phyloP scores from a whole-genome alignment of 2,888 invertebrate genomes.

The Notodonta dromedarius region DNA sequence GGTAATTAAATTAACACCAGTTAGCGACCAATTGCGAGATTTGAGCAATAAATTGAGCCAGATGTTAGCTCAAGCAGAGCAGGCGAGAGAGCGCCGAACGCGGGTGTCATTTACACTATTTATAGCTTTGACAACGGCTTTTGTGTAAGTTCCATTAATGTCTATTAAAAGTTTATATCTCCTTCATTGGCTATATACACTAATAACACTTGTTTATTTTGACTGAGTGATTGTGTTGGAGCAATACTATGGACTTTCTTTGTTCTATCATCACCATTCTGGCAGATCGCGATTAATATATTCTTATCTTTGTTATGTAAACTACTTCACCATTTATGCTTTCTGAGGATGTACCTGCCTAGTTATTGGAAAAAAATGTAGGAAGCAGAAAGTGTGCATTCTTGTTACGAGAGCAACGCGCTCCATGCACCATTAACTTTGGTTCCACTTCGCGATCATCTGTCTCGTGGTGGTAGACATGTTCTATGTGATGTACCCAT shows the following conservation, averaged over 20 bases:
- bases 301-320: conserved; percentile 2
- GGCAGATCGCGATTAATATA: conserved; percentile 5
- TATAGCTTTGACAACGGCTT: conserved; percentile 24
- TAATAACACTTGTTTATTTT: conserved; percentile 4
- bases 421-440: conserved; percentile 76
- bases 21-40: conserved; percentile 76
- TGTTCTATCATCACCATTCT: conserved; percentile 1
- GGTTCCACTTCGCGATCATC: conserved; percentile 60
- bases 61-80: conserved; percentile 47
- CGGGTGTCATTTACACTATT: conserved; percentile 47
- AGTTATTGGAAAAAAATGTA: conserved; percentile 23
- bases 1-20: conserved; percentile 77
- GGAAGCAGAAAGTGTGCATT: conserved; percentile 55
- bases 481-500: conserved; percentile 30
- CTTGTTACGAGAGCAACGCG: conserved; percentile 64
- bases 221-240: conserved; percentile 3
- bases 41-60: conserved; percentile 68
- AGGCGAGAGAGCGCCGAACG: conserved; percentile 33
- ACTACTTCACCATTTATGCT: conserved; percentile 28
- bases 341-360: conserved; percentile 26
- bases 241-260: neutral
- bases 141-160: neutral
- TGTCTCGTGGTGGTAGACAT: conserved; percentile 33
- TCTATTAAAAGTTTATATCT: neutral
- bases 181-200: conserved; percentile 11